Evolutionary conservation across 2,797 vertebrate species (phyloP).

Genomic region (Trachops cirrhosus): DNA sequence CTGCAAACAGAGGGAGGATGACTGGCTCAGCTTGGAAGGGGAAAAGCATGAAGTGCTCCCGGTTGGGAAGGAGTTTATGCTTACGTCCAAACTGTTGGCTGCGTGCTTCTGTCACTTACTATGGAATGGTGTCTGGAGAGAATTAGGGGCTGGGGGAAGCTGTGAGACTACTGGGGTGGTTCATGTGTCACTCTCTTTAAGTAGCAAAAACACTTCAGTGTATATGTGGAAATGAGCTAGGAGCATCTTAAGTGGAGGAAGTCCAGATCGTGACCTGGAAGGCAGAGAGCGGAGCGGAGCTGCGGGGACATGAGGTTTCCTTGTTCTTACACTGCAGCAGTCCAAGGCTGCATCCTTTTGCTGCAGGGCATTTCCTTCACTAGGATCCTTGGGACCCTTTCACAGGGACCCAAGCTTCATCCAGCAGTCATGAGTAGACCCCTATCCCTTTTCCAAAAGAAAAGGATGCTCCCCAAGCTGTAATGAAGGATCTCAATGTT

Average conservation of each 20-base stretch:
- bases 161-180: conserved; percentile 60
- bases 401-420: background rate
- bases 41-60: background rate
- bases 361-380: conserved; percentile 24
- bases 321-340: background rate
- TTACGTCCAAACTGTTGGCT: conserved; percentile 67
- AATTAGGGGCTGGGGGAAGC: conserved; percentile 63
- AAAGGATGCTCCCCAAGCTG: background rate
- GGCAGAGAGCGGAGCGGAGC: background rate
- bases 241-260: conserved; percentile 50
- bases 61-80: conserved; percentile 48
- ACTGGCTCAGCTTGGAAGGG: background rate
- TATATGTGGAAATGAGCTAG: conserved; percentile 21
- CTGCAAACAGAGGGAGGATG: background rate
- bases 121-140: conserved; percentile 61
- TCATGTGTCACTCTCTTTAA: conserved; percentile 70
- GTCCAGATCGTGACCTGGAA: background rate
- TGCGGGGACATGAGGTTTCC: conserved; percentile 49
- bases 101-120: conserved; percentile 67
- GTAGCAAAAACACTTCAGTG: conserved; percentile 63
- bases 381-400: conserved; percentile 34
- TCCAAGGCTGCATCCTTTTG: conserved; percentile 50
- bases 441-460: background rate
- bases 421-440: background rate
- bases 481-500: background rate